phyloP scores from a whole-genome alignment of 2,797 vertebrate genomes.

The Australoheros facetus region DNA sequence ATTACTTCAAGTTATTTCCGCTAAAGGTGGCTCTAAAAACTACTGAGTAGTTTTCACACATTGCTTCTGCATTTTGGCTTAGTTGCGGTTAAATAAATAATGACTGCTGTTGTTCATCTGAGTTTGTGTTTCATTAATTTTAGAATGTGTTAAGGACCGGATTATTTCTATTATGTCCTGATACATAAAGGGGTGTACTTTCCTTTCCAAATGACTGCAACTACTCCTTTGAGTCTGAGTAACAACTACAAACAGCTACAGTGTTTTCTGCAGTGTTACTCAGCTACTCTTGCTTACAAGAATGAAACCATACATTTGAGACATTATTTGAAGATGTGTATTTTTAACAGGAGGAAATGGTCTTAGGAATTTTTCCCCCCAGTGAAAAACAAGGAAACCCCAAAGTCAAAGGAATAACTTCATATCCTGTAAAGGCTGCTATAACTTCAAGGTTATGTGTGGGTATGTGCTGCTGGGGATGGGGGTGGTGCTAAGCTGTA shows the following conservation, averaged over 20 bases:
- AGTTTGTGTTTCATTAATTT: not conserved
- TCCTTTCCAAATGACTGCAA: not conserved
- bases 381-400: not conserved
- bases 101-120: not conserved
- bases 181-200: not conserved
- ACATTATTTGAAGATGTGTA: not conserved
- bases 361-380: not conserved
- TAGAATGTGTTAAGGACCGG: not conserved
- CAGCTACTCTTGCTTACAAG: not conserved
- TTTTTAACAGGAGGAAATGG: not conserved
- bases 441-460: slow-evolving; percentile 45
- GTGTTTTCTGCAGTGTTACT: not conserved
- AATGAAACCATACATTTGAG: not conserved
- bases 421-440: not conserved
- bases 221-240: not conserved
- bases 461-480: slow-evolving; percentile 53
- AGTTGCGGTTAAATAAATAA: not conserved
- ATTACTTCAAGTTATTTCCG: too few relatives aligned
- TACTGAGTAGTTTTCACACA: not conserved
- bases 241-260: not conserved
- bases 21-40: too few relatives aligned
- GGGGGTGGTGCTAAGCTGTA: slow-evolving; percentile 59
- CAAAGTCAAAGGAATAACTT: slow-evolving; percentile 9
- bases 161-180: not conserved
- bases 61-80: not conserved